These are phyloP conservation scores for Resseliella maxima DNA, from an alignment of 2,888 invertebrate genomes.

Conservation along the genomic window DNA sequence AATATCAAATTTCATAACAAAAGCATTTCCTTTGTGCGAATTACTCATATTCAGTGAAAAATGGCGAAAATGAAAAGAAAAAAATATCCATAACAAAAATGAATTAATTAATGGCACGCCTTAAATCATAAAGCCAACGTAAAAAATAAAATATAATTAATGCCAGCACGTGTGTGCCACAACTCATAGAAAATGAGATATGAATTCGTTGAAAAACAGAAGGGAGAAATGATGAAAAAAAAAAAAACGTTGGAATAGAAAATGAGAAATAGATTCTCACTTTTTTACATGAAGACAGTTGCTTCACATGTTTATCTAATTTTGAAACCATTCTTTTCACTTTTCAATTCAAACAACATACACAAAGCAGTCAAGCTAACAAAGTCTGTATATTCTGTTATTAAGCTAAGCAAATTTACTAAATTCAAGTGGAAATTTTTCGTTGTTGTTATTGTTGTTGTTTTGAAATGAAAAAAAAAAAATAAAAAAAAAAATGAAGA, in stretches of 20 bases:
- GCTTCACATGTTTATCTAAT: constrained; percentile 5
- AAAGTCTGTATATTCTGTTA: not conserved
- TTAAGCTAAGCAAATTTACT: not conserved
- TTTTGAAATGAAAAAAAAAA: not conserved
- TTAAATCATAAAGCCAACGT: not conserved
- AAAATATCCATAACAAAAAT: not conserved
- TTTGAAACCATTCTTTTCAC: constrained; percentile 9
- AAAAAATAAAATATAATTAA: not conserved
- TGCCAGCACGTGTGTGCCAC: not conserved
- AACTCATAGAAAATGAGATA: not conserved
- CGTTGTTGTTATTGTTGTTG: too few species aligned
- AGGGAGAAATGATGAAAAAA: not conserved
- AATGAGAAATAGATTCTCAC: constrained; percentile 5
- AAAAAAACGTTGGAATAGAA: not conserved
- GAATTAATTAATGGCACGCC: constrained; percentile 11
- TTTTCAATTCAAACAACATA: not conserved
- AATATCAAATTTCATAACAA: too few species aligned
- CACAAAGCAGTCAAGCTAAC: not conserved
- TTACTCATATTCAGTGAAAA: not conserved
- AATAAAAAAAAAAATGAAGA: not conserved
- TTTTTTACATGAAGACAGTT: not conserved
- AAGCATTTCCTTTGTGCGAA: too few species aligned
- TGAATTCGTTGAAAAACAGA: not conserved
- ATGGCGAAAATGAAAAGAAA: not conserved
- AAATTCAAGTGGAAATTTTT: not conserved